These are phyloP conservation scores for Cavia aperea DNA, from an alignment of 2,113 vertebrate species.

Conservation along the genomic window DNA sequence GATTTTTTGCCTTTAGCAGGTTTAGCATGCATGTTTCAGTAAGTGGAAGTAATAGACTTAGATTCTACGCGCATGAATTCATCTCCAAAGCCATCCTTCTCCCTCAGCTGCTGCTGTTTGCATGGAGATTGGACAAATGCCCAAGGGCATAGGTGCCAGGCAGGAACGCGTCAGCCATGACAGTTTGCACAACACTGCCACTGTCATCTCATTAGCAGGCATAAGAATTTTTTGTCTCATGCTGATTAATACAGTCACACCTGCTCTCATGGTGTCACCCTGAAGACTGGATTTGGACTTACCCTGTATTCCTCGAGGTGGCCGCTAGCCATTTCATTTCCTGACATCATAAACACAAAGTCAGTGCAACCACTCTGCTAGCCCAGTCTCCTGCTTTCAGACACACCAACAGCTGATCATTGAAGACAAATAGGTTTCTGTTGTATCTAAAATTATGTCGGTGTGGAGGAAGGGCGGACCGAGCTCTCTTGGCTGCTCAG, in stretches of 20 bases:
- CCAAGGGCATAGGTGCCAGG: conserved; percentile 66
- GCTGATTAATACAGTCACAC: conserved; percentile 71
- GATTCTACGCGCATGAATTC: conserved; percentile 48
- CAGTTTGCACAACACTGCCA: conserved; percentile 66
- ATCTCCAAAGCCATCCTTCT: conserved; percentile 50
- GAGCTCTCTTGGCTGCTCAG: too few species aligned
- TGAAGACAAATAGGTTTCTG: neutral
- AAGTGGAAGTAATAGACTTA: conserved; percentile 15
- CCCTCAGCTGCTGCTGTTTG: conserved; percentile 46
- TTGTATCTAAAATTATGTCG: neutral
- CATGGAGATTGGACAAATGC: conserved; percentile 64
- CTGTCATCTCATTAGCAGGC: conserved; percentile 71
- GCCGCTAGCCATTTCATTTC: conserved; percentile 22
- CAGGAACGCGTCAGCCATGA: conserved; percentile 62
- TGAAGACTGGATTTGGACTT: conserved; percentile 2
- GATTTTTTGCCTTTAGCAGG: conserved; percentile 22
- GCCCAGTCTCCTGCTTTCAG: neutral
- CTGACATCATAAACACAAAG: neutral
- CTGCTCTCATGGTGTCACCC: neutral
- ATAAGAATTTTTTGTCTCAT: conserved; percentile 64
- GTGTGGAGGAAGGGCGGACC: too few species aligned
- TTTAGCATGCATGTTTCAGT: neutral
- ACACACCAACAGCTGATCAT: neutral
- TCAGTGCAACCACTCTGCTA: neutral
- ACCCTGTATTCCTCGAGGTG: conserved; percentile 3